Percentiles rank a stretch among this genome's conserved stretches.
These are phyloP conservation scores for Peromyscus californicus DNA, from an alignment of 2,113 vertebrate genomes.

Conservation along the genomic window DNA sequence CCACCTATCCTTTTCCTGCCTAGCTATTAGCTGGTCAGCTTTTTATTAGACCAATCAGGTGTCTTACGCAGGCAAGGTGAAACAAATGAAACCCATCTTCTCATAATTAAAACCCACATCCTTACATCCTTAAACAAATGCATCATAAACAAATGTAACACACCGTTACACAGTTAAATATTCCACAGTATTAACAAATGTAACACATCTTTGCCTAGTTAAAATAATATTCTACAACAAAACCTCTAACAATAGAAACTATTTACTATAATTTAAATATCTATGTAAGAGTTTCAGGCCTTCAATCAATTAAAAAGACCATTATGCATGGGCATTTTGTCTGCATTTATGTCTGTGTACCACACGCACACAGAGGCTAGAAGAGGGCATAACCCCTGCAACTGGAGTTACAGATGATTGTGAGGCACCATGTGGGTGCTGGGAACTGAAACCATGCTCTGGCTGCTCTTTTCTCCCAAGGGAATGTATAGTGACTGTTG, in stretches of 20 bases:
- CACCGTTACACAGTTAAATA: not conserved
- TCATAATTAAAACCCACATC: not conserved
- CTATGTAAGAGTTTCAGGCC: slow-evolving; percentile 7
- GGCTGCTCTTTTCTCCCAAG: not conserved
- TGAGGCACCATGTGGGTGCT: not conserved
- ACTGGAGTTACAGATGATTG: not conserved
- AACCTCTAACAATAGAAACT: not conserved
- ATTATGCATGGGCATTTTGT: not conserved
- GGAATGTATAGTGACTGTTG: not conserved
- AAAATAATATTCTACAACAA: not conserved
- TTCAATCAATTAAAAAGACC: not conserved
- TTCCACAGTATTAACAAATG: not conserved
- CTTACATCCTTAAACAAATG: not conserved
- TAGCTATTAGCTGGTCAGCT: not conserved
- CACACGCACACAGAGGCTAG: not conserved
- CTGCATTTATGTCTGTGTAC: not conserved
- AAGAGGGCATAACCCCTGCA: not conserved
- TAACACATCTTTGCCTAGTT: too few relatives aligned
- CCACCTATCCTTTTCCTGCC: not conserved
- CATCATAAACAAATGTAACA: not conserved
- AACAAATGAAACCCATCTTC: not conserved
- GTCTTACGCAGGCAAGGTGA: not conserved
- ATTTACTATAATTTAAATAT: slow-evolving; percentile 33
- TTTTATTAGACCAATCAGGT: not conserved
- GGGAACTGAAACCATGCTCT: not conserved